phyloP scores from a whole-genome alignment of 1,140 invertebrate genomes.

The Heterodera schachtii region DNA sequence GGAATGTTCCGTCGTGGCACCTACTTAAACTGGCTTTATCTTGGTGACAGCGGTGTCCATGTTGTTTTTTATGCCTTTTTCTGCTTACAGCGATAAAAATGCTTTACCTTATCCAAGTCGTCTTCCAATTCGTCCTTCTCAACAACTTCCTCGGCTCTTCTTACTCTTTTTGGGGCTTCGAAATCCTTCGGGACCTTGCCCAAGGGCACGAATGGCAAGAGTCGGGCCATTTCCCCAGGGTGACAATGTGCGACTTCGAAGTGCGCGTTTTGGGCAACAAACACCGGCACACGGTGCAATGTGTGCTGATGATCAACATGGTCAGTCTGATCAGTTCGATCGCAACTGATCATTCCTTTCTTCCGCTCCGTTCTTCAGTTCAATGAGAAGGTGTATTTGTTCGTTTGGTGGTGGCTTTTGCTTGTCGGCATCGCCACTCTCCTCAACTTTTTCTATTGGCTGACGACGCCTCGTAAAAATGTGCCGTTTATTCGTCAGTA shows the following conservation, averaged over 20 bases:
- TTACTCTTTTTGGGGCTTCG: constrained; percentile 69
- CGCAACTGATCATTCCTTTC: constrained; percentile 17
- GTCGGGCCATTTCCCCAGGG: constrained; percentile 66
- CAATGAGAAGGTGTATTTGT: constrained; percentile 64
- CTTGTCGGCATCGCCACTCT: constrained; percentile 59
- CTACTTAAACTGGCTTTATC: constrained; percentile 68
- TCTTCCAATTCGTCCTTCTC: constrained; percentile 68
- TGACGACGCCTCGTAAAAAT: constrained; percentile 32
- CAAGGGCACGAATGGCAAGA: constrained; percentile 67
- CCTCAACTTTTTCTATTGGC: constrained; percentile 59
- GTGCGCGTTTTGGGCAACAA: constrained; percentile 66
- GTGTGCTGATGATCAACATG: constrained; percentile 67
- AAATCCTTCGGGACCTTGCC: constrained; percentile 68
- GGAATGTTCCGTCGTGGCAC: constrained; percentile 67
- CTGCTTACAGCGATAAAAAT: constrained; percentile 66
- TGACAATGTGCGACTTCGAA: constrained; percentile 68
- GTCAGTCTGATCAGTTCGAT: constrained; percentile 46
- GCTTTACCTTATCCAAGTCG: constrained; percentile 68
- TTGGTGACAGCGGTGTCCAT: constrained; percentile 41
- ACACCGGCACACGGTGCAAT: constrained; percentile 66
- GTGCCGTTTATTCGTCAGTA: constrained; percentile 29
- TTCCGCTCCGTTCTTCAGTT: constrained; percentile 30
- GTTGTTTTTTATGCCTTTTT: background rate
- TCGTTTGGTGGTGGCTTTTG: constrained; percentile 64
- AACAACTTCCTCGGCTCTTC: constrained; percentile 68